phyloP scores from a whole-genome alignment of 2,113 vertebrate genomes.

The Centrocercus urophasianus region DNA sequence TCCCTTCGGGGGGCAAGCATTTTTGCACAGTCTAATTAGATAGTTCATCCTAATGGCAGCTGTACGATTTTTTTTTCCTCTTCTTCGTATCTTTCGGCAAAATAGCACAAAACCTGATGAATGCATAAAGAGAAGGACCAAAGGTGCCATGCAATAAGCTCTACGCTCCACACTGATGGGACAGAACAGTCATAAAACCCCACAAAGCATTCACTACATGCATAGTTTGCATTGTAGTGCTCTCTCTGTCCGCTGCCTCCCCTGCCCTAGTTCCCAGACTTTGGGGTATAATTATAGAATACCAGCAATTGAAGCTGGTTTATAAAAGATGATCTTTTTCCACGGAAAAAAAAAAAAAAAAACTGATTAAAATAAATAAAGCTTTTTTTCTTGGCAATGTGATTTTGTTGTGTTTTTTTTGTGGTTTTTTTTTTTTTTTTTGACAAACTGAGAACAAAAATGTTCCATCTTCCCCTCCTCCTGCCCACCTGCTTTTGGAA shows the following conservation, averaged over 20 bases:
- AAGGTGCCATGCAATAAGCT: background rate
- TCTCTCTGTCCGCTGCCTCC: background rate
- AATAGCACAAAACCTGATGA: background rate
- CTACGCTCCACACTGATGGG: background rate
- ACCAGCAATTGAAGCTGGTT: background rate
- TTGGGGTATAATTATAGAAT: constrained; percentile 58
- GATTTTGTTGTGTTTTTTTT: background rate
- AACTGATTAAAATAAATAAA: background rate
- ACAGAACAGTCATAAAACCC: constrained; percentile 23
- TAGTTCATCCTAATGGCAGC: constrained; percentile 59
- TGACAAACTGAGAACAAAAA: background rate
- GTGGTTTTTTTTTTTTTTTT: background rate
- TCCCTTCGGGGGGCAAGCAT: constrained; percentile 35
- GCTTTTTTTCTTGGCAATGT: background rate
- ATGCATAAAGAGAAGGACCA: background rate
- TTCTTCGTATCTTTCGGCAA: constrained; percentile 16
- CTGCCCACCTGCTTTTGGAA: constrained; percentile 15
- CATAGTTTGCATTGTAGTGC: background rate
- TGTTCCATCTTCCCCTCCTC: background rate
- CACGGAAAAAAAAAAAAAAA: background rate
- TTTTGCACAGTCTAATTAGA: constrained; percentile 67
- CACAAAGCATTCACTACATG: rapidly evolving
- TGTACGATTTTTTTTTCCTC: background rate
- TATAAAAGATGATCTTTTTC: constrained; percentile 12
- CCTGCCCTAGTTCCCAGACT: constrained; percentile 60